A percentile compares a stretch with the other conserved stretches of the same genome.
Evolutionary conservation across 2,888 invertebrate genomes (phyloP).

Genomic region (Chrysolina haemoptera): DNA sequence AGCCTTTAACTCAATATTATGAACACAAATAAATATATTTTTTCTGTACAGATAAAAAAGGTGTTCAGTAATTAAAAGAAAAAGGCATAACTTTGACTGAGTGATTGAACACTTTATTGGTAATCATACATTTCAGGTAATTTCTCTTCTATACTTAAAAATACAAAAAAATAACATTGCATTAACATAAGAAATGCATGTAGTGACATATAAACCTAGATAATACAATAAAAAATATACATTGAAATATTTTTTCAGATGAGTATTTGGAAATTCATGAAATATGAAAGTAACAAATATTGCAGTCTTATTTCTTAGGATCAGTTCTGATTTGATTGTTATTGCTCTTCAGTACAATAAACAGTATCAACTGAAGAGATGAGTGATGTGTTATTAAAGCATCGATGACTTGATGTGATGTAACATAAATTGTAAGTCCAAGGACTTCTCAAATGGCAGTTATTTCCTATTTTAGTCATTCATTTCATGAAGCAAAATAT

Average conservation of each 20-base stretch:
- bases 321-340: constrained; percentile 30
- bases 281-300: constrained; percentile 49
- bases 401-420: background rate
- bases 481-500: too few species aligned
- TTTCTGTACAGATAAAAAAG: constrained; percentile 60
- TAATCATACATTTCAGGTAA: constrained; percentile 65
- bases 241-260: constrained; percentile 52
- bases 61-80: constrained; percentile 45
- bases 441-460: too few species aligned
- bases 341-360: constrained; percentile 29
- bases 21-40: constrained; percentile 62
- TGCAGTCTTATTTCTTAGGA: constrained; percentile 50
- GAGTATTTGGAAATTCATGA: constrained; percentile 64
- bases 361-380: constrained; percentile 7
- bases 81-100: constrained; percentile 62
- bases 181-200: constrained; percentile 49
- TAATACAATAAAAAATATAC: constrained; percentile 60
- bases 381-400: background rate
- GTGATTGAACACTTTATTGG: constrained; percentile 64
- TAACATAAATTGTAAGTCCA: background rate
- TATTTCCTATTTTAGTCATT: too few species aligned
- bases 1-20: constrained; percentile 50
- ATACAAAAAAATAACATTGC: constrained; percentile 52
- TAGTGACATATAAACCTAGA: constrained; percentile 46
- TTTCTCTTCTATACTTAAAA: constrained; percentile 48